These are phyloP conservation scores for Myxocyprinus asiaticus DNA, from an alignment of 2,113 vertebrate species.

Conservation along the genomic window DNA sequence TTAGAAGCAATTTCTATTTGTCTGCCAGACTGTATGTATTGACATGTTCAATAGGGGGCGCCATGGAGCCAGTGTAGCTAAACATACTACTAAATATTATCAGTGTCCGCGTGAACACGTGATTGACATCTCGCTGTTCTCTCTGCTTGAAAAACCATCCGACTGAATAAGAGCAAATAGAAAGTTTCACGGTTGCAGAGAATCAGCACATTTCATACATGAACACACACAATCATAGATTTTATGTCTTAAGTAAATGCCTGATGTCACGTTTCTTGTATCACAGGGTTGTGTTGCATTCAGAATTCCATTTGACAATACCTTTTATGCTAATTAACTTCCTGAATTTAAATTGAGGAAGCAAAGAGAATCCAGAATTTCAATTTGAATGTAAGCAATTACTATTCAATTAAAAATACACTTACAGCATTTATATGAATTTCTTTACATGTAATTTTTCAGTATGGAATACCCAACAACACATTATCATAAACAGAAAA, in stretches of 20 bases:
- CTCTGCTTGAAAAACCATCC: no score
- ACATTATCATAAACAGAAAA: no score
- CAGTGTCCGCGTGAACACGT: not conserved
- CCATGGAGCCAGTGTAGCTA: constrained; percentile 29
- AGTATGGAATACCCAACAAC: no score
- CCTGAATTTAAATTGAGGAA: no score
- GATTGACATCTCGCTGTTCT: no score
- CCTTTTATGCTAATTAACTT: no score
- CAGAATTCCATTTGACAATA: not conserved
- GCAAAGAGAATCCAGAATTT: no score
- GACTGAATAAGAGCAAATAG: no score
- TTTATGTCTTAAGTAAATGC: not conserved
- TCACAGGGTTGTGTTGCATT: not conserved
- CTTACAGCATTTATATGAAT: no score
- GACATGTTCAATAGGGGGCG: constrained; percentile 25
- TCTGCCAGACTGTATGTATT: not conserved
- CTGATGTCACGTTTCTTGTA: not conserved
- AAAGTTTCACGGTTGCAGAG: not conserved
- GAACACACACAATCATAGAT: not conserved
- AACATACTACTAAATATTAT: not conserved
- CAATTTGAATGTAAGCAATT: no score
- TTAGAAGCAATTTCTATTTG: constrained; percentile 25
- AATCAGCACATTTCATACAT: constrained; percentile 5
- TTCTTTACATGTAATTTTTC: no score
- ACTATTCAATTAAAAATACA: no score